Evolutionary conservation across 2,888 invertebrate species (phyloP), one percentile per base, ranked within the genome.

Genomic region (Lissonota sp.): DNA sequence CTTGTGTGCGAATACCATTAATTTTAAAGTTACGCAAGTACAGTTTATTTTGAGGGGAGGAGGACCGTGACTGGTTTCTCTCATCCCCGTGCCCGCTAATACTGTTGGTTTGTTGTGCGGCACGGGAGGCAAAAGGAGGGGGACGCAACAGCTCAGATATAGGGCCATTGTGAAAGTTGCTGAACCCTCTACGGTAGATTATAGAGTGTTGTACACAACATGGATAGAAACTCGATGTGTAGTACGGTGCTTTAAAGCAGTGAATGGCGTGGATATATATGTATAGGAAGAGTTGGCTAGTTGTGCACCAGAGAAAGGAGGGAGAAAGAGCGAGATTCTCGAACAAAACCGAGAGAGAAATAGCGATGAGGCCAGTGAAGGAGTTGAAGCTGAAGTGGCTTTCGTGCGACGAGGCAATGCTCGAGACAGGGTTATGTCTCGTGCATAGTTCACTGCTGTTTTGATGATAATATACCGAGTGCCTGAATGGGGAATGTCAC

Each of bases 11-110:
- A 83, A 82, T 86, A 88, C 87, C 88, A 89, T 88, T 88, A 89
- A 89, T 89, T 89, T 89, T 85, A 88, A 90, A 90, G 86, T 89
- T 90, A 86, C 84, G 83, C 84, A 84, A 84, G 75, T 84, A 85
- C 88, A 90, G 89, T 89, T 90, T 88, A 89, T 89, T 86, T 84
- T 84, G 69, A 49, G 55, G 12, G 58, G 69, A 58, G 53, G 26
- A 16, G 37, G 60, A 53, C n/a, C 53, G 60, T 49, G 44, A 66
- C 78, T 37, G 39, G 12, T 10, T 10, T 44, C 44, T 26, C 26
- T 3, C 26, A 26, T 26, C 12, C 42, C 14, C n/a, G 42, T 40
- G 8, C 63, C 37, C 4, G 69, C 57, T 39, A 62, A 62, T 74
- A 37, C 12, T 10, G 42, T 57, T n/a, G 7, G 46, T 64, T 16